A percentile compares a stretch with the other conserved stretches of the same genome.
phyloP scores from a whole-genome alignment of 1,140 invertebrate species.

The Trachymyrmex cornetzi region DNA sequence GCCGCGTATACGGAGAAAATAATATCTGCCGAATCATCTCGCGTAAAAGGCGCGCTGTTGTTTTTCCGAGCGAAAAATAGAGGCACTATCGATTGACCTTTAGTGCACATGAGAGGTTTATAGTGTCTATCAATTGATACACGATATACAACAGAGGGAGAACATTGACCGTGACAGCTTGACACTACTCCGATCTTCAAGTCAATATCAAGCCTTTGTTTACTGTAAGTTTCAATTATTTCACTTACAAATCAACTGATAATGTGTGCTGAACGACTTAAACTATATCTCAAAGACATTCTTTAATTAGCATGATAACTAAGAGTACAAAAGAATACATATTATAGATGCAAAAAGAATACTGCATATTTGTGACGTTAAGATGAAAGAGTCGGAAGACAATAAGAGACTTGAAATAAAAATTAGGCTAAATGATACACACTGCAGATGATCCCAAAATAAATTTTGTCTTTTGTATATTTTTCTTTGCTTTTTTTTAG shows the following conservation, averaged over 20 bases:
- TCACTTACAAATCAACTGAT: neutral
- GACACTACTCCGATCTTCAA: neutral
- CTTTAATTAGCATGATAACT: neutral
- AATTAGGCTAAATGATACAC: neutral
- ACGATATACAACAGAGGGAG: slow-evolving; percentile 15
- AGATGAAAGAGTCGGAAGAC: neutral
- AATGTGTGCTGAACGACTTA: neutral
- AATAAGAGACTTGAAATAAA: slow-evolving; percentile 10
- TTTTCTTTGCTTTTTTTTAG: neutral
- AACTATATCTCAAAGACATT: neutral
- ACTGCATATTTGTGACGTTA: neutral
- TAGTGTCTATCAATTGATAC: slow-evolving; percentile 32
- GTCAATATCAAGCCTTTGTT: slow-evolving; percentile 6
- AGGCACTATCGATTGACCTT: slow-evolving; percentile 56
- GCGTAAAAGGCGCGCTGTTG: slow-evolving; percentile 32
- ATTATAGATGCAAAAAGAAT: neutral
- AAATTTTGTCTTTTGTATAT: neutral
- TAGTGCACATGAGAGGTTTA: slow-evolving; percentile 22
- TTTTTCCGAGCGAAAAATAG: slow-evolving; percentile 50
- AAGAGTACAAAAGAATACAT: neutral
- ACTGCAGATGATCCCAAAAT: neutral
- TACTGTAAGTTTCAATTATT: neutral
- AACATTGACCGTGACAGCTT: slow-evolving; percentile 55
- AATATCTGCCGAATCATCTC: slow-evolving; percentile 41
- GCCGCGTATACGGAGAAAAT: slow-evolving; percentile 17